Percentiles rank a stretch among this genome's conserved stretches.
phyloP scores from a whole-genome alignment of 1,140 invertebrate genomes.

The Anastrepha obliqua region DNA sequence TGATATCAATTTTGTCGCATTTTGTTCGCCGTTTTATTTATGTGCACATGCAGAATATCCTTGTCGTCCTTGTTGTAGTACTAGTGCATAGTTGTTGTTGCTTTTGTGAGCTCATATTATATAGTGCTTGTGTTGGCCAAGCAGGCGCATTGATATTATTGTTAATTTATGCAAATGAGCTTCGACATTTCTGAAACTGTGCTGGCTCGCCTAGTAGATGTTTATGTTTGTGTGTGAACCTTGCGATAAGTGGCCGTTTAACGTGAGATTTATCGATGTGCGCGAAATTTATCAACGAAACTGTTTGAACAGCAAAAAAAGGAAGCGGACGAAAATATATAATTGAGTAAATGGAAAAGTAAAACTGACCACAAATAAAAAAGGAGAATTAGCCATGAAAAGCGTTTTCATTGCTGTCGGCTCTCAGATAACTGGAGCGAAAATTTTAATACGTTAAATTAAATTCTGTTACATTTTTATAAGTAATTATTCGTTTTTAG shows the following conservation, averaged over 20 bases:
- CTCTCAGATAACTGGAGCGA: not conserved
- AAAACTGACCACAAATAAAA: slow-evolving; percentile 27
- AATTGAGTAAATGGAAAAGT: slow-evolving; percentile 3
- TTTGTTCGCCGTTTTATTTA: slow-evolving; percentile 6
- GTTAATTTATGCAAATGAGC: slow-evolving; percentile 51
- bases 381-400: not conserved
- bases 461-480: not conserved
- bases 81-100: not conserved
- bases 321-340: not conserved
- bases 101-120: not conserved
- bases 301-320: not conserved
- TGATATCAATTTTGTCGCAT: slow-evolving; percentile 20
- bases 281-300: slow-evolving; percentile 31
- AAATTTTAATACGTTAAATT: not conserved
- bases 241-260: slow-evolving; percentile 36
- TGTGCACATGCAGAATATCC: slow-evolving; percentile 1
- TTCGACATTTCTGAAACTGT: slow-evolving; percentile 11
- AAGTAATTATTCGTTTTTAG: not conserved
- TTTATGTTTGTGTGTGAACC: not conserved
- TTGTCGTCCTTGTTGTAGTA: not conserved
- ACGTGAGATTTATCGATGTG: slow-evolving; percentile 46
- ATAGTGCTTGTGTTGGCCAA: not conserved
- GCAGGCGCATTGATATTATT: slow-evolving; percentile 36
- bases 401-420: not conserved
- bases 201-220: not conserved